Percentiles rank a stretch among this genome's conserved stretches.
These are phyloP conservation scores for Hypomesus transpacificus DNA, from an alignment of 2,113 vertebrate genomes.

Conservation along the genomic window DNA sequence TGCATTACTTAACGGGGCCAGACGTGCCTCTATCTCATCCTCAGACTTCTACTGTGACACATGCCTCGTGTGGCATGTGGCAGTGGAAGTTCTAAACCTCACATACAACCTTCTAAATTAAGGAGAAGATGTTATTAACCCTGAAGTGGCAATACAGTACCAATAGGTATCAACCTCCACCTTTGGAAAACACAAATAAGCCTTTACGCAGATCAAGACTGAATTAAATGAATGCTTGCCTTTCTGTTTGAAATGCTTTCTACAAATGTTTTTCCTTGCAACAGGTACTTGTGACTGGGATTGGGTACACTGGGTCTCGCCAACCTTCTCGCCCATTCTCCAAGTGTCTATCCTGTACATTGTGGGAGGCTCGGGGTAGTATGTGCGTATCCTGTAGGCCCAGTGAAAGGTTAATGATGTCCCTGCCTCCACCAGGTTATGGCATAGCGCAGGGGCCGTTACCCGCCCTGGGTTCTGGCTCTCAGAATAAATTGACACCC, in stretches of 20 bases:
- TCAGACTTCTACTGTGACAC: conserved; percentile 46
- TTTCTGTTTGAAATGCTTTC: too few species aligned
- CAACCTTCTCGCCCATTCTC: too few species aligned
- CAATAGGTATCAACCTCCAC: too few species aligned
- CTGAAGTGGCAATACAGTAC: too few species aligned
- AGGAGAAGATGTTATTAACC: too few species aligned
- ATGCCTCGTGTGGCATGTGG: conserved; percentile 44
- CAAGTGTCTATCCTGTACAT: conserved; percentile 38
- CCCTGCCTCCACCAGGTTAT: conserved; percentile 67
- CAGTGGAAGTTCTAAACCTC: conserved; percentile 55
- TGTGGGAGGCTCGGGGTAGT: conserved; percentile 47
- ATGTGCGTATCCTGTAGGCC: conserved; percentile 65
- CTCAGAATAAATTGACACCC: conserved; percentile 73
- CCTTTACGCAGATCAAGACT: too few species aligned
- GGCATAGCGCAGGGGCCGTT: conserved; percentile 62
- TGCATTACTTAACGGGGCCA: conserved; percentile 56
- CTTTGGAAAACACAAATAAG: too few species aligned
- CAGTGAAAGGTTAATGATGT: conserved; percentile 73
- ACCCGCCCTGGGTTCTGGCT: conserved; percentile 63
- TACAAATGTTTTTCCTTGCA: too few species aligned
- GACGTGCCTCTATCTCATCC: conserved; percentile 35
- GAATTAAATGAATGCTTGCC: too few species aligned
- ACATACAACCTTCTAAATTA: conserved; percentile 12
- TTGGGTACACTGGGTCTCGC: too few species aligned
- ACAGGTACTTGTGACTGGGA: too few species aligned